Percentiles rank a stretch among this genome's conserved stretches.
Evolutionary conservation across 1,140 invertebrate species (phyloP).

Genomic region (Lasioglossum baleicum): DNA sequence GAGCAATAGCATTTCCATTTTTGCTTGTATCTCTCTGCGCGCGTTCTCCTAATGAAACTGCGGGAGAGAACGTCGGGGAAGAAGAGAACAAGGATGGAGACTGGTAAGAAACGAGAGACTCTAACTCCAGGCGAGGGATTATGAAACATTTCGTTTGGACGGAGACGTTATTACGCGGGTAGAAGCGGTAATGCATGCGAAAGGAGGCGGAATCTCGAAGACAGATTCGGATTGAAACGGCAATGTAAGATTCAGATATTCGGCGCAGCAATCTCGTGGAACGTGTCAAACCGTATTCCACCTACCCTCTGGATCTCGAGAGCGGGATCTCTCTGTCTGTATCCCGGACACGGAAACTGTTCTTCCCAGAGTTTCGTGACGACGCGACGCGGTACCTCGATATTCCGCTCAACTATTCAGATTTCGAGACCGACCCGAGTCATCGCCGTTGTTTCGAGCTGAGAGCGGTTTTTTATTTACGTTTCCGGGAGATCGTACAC

Average conservation of each 20-base stretch:
- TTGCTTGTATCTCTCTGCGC: not conserved
- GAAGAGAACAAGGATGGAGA: not conserved
- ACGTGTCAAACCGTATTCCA: conserved; percentile 21
- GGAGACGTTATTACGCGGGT: not conserved
- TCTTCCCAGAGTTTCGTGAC: not conserved
- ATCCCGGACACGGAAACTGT: not conserved
- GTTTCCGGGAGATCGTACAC: too few relatives aligned
- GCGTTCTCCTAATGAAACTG: not conserved
- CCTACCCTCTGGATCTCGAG: not conserved
- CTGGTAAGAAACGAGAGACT: not conserved
- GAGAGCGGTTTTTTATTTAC: too few relatives aligned
- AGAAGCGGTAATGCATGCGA: conserved; percentile 4
- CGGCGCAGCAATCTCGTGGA: not conserved
- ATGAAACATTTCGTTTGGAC: not conserved
- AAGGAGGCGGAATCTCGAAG: not conserved
- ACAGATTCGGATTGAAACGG: not conserved
- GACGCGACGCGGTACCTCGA: not conserved
- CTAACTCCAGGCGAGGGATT: not conserved
- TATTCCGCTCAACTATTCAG: conserved; percentile 12
- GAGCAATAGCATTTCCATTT: not conserved
- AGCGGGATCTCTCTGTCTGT: not conserved
- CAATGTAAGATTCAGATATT: not conserved
- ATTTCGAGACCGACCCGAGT: not conserved
- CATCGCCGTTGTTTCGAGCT: not conserved
- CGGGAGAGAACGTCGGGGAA: not conserved